Percentiles rank a stretch among this genome's conserved stretches.
phyloP scores from a whole-genome alignment of 2,888 invertebrate species.

The Euclidia mi region DNA sequence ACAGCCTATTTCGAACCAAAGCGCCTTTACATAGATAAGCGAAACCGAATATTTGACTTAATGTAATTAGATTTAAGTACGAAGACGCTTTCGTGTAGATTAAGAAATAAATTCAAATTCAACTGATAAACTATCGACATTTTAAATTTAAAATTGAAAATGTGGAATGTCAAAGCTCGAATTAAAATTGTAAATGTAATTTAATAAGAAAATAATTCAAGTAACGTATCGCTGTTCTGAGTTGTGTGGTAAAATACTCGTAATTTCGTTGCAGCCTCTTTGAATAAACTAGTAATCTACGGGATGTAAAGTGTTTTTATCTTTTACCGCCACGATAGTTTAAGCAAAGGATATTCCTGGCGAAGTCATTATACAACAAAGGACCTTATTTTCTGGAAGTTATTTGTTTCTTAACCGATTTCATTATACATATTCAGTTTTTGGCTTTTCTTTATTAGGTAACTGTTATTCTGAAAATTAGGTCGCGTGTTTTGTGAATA shows the following conservation, averaged over 20 bases:
- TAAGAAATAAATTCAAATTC: conserved; percentile 50
- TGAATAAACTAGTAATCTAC: conserved; percentile 36
- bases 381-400: not conserved
- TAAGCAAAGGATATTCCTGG: conserved; percentile 19
- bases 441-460: too few species aligned
- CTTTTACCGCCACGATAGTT: conserved; percentile 7
- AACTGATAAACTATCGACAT: conserved; percentile 39
- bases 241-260: conserved; percentile 5
- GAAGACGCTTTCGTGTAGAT: conserved; percentile 24
- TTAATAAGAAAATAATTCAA: conserved; percentile 20
- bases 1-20: conserved; percentile 24
- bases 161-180: conserved; percentile 12
- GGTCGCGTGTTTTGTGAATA: too few species aligned
- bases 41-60: conserved; percentile 32
- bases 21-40: conserved; percentile 35
- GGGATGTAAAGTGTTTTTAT: conserved; percentile 37
- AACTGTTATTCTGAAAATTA: too few species aligned
- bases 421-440: too few species aligned
- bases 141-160: conserved; percentile 34
- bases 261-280: conserved; percentile 30
- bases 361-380: not conserved
- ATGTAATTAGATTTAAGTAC: conserved; percentile 36
- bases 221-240: conserved; percentile 17
- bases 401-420: too few species aligned
- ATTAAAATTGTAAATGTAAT: conserved; percentile 18